phyloP scores from a whole-genome alignment of 2,888 invertebrate genomes.

The Harpalus rufipes region DNA sequence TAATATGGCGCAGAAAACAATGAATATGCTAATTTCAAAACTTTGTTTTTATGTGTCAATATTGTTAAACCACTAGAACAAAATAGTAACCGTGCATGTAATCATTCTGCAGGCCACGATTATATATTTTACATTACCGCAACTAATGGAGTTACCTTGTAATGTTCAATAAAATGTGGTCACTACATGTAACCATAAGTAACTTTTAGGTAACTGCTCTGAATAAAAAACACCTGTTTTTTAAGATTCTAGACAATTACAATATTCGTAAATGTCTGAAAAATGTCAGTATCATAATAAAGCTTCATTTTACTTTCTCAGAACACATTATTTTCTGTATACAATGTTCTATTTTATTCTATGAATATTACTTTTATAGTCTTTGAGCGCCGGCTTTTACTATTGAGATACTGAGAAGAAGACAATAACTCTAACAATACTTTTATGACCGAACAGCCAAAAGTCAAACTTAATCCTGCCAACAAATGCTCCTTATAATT shows the following conservation, averaged over 20 bases:
- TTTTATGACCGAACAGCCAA: constrained; percentile 2
- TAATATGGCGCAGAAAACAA: too few relatives aligned
- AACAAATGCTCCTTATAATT: neutral
- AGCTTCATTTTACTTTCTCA: neutral
- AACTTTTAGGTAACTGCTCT: too few relatives aligned
- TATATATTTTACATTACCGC: too few relatives aligned
- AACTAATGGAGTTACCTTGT: too few relatives aligned
- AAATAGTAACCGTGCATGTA: too few relatives aligned
- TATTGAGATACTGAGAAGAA: constrained; percentile 4
- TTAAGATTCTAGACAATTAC: neutral
- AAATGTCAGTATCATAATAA: neutral
- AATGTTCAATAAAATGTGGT: too few relatives aligned
- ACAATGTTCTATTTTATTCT: neutral
- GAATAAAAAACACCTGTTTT: neutral
- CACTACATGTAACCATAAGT: too few relatives aligned
- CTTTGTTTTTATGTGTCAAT: too few relatives aligned
- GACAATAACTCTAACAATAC: neutral
- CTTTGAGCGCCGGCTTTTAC: neutral
- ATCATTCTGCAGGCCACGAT: too few relatives aligned
- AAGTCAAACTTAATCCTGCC: constrained; percentile 24
- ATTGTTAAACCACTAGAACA: too few relatives aligned
- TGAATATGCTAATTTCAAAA: too few relatives aligned
- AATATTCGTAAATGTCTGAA: neutral
- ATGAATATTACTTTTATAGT: neutral
- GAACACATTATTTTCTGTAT: neutral